Conservation (phyloP, 2,113 vertebrate genomes). For the Stigmatopora argus region DNA sequence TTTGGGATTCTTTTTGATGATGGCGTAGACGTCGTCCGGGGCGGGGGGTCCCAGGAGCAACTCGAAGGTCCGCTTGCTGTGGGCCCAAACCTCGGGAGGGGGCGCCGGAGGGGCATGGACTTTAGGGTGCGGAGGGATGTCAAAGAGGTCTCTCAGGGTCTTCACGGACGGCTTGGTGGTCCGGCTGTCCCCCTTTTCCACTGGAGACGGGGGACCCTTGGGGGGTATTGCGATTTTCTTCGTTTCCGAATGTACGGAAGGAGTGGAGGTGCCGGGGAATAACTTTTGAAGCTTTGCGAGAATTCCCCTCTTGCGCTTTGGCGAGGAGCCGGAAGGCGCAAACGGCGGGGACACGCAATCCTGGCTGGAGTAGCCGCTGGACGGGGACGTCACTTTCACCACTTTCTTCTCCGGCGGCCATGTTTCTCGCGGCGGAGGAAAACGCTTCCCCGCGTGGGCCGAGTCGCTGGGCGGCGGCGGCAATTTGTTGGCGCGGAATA, state of each 20-base stretch:
- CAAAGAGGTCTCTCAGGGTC: constrained; percentile 65
- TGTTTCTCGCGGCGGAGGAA: constrained; percentile 42
- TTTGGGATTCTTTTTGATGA: constrained; percentile 61
- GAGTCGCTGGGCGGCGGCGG: constrained; percentile 44
- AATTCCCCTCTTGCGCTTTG: constrained; percentile 63
- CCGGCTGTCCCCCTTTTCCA: constrained; percentile 4
- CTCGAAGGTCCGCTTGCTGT: constrained; percentile 62
- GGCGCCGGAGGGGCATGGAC: constrained; percentile 83
- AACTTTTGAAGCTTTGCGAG: constrained; percentile 73
- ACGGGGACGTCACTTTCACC: constrained; percentile 77
- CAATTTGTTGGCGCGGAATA: constrained; percentile 38
- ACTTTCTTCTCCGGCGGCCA: constrained; percentile 28
- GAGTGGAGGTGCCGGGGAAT: constrained; percentile 61
- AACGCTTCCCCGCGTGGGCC: constrained; percentile 52
- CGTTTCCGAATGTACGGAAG: constrained; percentile 32
- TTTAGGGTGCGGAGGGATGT: constrained; percentile 84
- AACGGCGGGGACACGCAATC: constrained; percentile 72
- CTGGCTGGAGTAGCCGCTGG: constrained; percentile 85
- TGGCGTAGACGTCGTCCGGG: constrained; percentile 27
- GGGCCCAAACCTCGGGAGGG: constrained; percentile 77
- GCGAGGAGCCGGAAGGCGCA: constrained; percentile 56
- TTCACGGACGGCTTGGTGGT: constrained; percentile 50
- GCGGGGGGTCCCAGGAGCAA: constrained; percentile 61
- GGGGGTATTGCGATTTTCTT: constrained; percentile 41
- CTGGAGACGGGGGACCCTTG: constrained; percentile 41